Evolutionary conservation across 2,113 vertebrate genomes (phyloP).

Genomic region (Mastomys coucha): DNA sequence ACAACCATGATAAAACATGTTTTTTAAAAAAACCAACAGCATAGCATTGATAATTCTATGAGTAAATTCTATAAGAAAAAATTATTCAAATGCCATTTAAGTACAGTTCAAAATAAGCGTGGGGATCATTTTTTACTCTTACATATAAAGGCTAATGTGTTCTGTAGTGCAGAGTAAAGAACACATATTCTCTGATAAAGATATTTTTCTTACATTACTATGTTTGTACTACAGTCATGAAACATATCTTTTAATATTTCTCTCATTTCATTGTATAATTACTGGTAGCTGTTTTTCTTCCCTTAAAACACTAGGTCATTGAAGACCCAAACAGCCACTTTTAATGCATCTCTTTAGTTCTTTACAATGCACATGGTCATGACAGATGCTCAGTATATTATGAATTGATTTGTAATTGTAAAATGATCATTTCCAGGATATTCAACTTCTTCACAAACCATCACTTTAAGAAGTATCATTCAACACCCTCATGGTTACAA

Average conservation of each 20-base stretch:
- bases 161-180: neutral
- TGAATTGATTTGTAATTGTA: neutral
- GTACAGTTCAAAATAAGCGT: constrained; percentile 6
- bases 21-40: neutral
- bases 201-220: neutral
- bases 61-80: neutral
- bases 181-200: neutral
- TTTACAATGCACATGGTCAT: neutral
- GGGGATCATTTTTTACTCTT: neutral
- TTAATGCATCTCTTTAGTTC: neutral
- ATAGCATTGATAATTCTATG: neutral
- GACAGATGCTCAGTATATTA: neutral
- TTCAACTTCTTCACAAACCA: neutral
- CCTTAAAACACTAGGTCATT: neutral
- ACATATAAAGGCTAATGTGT: neutral
- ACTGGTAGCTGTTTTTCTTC: neutral
- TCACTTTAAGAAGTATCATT: neutral
- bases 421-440: neutral
- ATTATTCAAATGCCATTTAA: neutral
- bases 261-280: neutral
- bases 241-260: neutral
- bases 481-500: neutral
- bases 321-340: neutral
- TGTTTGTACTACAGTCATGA: neutral
- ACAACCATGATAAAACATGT: neutral